These are phyloP conservation scores for Drosophila ohnishii DNA, from an alignment of 1,140 invertebrate species.

Conservation along the genomic window DNA sequence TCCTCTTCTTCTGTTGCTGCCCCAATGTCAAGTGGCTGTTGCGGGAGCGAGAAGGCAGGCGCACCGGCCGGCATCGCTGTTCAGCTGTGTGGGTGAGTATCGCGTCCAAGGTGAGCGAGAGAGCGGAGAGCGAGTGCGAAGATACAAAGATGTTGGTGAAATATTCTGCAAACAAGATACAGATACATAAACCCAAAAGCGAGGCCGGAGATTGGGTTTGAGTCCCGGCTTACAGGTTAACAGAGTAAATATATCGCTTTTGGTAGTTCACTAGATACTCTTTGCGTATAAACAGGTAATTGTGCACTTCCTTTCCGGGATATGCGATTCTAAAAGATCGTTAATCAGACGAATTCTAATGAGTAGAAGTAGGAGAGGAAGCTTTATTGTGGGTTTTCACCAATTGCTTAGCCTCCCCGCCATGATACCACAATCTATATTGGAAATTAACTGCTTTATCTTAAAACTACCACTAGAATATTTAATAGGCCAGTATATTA, in stretches of 20 bases:
- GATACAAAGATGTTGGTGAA: constrained; percentile 39
- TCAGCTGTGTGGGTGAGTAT: constrained; percentile 14
- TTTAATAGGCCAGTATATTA: no score
- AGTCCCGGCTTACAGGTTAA: constrained; percentile 41
- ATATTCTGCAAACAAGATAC: constrained; percentile 35
- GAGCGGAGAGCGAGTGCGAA: constrained; percentile 22
- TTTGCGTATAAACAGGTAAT: no score
- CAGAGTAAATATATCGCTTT: background rate
- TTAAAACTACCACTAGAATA: no score
- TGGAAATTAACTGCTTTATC: no score
- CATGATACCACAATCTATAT: no score
- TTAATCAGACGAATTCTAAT: no score
- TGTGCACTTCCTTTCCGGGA: no score
- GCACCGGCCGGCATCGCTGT: constrained; percentile 66
- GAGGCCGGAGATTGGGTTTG: constrained; percentile 24
- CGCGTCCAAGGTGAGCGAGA: constrained; percentile 29
- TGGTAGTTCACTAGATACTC: background rate
- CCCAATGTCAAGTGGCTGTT: constrained; percentile 70
- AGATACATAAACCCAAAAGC: constrained; percentile 26
- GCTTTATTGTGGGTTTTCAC: no score
- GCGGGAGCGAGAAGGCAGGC: constrained; percentile 53
- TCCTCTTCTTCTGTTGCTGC: constrained; percentile 18
- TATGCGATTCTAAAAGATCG: no score
- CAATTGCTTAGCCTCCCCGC: no score
- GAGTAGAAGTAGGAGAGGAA: no score